These are phyloP conservation scores for Phymastichus coffea DNA, from an alignment of 1,140 invertebrate species.

Conservation along the genomic window DNA sequence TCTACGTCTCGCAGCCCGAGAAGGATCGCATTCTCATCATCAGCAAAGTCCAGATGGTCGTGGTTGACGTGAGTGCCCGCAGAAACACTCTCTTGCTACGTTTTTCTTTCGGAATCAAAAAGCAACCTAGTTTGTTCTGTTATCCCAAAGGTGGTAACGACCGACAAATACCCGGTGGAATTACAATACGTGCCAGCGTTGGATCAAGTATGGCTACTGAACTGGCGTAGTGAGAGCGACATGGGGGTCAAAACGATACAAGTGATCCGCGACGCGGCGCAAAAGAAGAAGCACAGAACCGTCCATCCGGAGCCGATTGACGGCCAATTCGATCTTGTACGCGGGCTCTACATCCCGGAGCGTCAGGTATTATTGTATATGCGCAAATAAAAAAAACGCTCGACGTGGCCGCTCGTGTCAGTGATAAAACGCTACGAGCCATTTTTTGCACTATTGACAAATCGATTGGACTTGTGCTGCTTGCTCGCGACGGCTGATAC, in stretches of 20 bases:
- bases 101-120: too few species aligned
- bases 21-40: slow-evolving; percentile 73
- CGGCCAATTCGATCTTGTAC: slow-evolving; percentile 76
- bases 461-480: too few species aligned
- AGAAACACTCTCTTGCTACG: not conserved
- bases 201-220: slow-evolving; percentile 80
- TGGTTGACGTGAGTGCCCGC: slow-evolving; percentile 65
- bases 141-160: slow-evolving; percentile 67
- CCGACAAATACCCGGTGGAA: slow-evolving; percentile 74
- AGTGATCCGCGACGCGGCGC: slow-evolving; percentile 74
- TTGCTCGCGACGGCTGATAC: too few species aligned
- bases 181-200: slow-evolving; percentile 72
- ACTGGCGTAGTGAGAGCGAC: slow-evolving; percentile 65
- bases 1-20: slow-evolving; percentile 75
- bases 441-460: too few species aligned
- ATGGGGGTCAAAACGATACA: slow-evolving; percentile 72
- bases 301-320: slow-evolving; percentile 80
- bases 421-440: too few species aligned
- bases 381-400: not conserved
- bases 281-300: slow-evolving; percentile 75
- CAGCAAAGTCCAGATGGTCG: slow-evolving; percentile 72
- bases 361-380: slow-evolving; percentile 58
- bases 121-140: too few species aligned
- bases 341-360: slow-evolving; percentile 71
- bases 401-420: not conserved